Evolutionary conservation across 2,113 vertebrate species (phyloP).

Genomic region (Coreoperca whiteheadi): DNA sequence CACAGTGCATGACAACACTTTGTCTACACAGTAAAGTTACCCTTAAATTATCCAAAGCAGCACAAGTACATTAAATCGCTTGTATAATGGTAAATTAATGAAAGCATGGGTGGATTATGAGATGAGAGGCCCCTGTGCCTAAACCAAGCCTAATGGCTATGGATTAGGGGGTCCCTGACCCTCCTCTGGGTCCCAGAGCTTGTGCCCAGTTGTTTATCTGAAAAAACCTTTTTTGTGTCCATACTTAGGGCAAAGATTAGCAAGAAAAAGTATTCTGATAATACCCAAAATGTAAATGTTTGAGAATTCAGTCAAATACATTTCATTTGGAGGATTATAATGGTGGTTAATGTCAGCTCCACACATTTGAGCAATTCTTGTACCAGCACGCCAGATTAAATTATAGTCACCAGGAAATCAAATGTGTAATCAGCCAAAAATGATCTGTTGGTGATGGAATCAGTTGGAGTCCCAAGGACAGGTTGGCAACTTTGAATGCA

Average conservation of each 20-base stretch:
- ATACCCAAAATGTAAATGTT: not conserved
- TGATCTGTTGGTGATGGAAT: constrained; percentile 5
- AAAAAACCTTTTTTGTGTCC: constrained; percentile 3
- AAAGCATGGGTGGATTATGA: constrained; percentile 13
- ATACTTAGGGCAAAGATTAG: not conserved
- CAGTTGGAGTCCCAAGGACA: not conserved
- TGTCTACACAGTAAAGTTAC: not conserved
- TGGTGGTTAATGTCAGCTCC: not conserved
- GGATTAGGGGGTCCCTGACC: not conserved
- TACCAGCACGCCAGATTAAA: not conserved
- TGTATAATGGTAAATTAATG: constrained; percentile 2
- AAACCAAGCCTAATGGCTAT: not conserved
- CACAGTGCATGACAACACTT: not conserved
- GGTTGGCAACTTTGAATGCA: not conserved
- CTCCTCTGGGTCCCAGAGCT: not conserved
- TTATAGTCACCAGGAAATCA: constrained; percentile 33
- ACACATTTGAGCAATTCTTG: not conserved
- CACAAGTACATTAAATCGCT: not conserved
- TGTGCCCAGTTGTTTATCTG: not conserved
- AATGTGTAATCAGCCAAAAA: constrained; percentile 19
- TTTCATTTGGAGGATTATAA: constrained; percentile 1
- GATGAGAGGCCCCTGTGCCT: constrained; percentile 8
- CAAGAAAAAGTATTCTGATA: not conserved
- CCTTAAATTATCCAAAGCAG: not conserved
- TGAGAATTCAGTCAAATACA: not conserved